phyloP scores from a whole-genome alignment of 2,113 vertebrate species.

The Ploceus nigricollis region DNA sequence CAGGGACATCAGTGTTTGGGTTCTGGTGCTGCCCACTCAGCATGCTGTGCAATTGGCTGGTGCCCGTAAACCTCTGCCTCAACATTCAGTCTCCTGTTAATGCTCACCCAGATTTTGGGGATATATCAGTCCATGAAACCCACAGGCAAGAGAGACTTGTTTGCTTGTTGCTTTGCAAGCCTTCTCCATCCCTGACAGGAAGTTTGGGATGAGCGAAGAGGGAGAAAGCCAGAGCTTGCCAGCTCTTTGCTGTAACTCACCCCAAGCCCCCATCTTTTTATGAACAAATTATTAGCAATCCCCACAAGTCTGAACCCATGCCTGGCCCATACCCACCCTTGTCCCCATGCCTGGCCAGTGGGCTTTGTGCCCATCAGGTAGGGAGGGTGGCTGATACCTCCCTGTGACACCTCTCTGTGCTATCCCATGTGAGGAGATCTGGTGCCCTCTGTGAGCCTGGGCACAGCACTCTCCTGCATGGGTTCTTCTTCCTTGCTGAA shows the following conservation, averaged over 20 bases:
- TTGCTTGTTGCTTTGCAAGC: not conserved
- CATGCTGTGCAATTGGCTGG: not conserved
- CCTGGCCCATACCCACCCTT: not conserved
- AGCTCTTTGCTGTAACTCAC: not conserved
- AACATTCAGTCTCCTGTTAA: not conserved
- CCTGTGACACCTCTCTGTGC: not conserved
- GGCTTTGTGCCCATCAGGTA: not conserved
- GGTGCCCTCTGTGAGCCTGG: not conserved
- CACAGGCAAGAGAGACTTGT: not conserved
- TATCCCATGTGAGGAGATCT: not conserved
- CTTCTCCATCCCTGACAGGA: not conserved
- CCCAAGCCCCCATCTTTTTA: not conserved
- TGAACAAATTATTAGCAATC: not conserved
- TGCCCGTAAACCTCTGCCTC: not conserved
- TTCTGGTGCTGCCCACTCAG: not conserved
- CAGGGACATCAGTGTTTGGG: not conserved
- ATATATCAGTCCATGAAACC: not conserved
- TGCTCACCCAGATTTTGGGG: not conserved
- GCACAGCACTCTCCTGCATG: not conserved
- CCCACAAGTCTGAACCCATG: not conserved
- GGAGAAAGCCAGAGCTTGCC: not conserved
- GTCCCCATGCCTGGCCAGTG: rapidly evolving
- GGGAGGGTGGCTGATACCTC: not conserved
- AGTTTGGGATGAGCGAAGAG: not conserved
- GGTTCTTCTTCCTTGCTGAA: not conserved